These are phyloP conservation scores for Ficedula albicollis DNA, from an alignment of 2,797 vertebrate genomes.

Conservation along the genomic window DNA sequence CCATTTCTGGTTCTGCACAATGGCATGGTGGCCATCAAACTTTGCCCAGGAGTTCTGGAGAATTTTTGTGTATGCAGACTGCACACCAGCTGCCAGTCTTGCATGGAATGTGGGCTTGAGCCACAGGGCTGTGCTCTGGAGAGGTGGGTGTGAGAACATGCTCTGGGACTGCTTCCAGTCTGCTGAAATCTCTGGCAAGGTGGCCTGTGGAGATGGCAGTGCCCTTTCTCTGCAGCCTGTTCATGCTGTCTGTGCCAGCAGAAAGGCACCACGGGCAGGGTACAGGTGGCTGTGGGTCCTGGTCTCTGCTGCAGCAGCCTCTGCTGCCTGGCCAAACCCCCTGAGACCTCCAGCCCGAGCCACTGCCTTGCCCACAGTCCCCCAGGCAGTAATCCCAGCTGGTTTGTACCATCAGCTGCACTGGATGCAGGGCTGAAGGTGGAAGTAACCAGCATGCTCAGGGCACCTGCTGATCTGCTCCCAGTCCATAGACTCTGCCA, in stretches of 20 bases:
- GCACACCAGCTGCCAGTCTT: neutral
- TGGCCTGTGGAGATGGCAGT: neutral
- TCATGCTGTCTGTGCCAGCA: neutral
- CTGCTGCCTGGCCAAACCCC: neutral
- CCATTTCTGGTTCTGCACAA: neutral
- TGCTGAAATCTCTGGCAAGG: neutral
- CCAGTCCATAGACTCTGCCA: accelerated
- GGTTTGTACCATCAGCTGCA: neutral
- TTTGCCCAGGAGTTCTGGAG: neutral
- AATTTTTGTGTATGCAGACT: neutral
- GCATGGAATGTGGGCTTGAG: neutral
- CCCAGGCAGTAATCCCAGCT: neutral
- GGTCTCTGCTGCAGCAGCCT: neutral
- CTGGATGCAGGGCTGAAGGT: neutral
- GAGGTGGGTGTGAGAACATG: neutral
- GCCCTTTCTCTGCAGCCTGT: neutral
- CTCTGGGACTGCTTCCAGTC: neutral
- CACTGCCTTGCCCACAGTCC: neutral
- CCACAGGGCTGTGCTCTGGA: neutral
- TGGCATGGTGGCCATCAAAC: neutral
- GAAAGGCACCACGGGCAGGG: neutral
- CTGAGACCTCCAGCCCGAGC: neutral
- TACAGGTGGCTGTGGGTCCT: neutral
- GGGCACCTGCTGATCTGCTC: neutral
- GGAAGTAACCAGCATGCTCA: neutral